Evolutionary conservation across 1,140 invertebrate species (phyloP).

Genomic region (Brachionus asplanchnoidis): DNA sequence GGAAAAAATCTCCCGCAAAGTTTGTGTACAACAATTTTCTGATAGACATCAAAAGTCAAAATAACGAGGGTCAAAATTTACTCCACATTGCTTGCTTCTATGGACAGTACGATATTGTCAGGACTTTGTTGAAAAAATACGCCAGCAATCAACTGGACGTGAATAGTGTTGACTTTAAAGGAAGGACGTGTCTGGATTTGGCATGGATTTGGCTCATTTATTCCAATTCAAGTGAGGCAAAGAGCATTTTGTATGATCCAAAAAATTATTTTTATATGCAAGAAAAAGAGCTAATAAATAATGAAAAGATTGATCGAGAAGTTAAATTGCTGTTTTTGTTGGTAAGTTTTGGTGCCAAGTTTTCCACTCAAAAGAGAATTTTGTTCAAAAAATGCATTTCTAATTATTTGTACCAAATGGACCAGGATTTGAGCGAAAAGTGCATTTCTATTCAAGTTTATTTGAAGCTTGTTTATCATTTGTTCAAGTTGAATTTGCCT

Average conservation of each 20-base stretch:
- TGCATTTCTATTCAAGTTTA: slow-evolving; percentile 7
- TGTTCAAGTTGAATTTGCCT: slow-evolving; percentile 8
- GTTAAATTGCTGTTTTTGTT: slow-evolving; percentile 1
- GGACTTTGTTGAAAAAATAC: not conserved
- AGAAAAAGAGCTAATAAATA: not conserved
- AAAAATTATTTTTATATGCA: slow-evolving; percentile 25
- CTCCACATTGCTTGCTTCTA: slow-evolving; percentile 20
- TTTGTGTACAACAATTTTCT: slow-evolving; percentile 21
- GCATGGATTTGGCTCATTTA: slow-evolving; percentile 5
- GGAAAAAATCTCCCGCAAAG: not conserved
- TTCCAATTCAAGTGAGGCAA: not conserved
- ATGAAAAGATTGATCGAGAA: not conserved
- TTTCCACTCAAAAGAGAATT: not conserved
- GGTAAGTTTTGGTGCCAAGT: slow-evolving; percentile 30
- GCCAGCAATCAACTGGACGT: slow-evolving; percentile 28
- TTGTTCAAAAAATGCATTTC: not conserved
- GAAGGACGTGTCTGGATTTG: slow-evolving; percentile 2
- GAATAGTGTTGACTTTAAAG: slow-evolving; percentile 1
- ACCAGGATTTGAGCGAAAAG: not conserved
- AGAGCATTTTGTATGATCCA: slow-evolving; percentile 12
- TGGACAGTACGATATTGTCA: slow-evolving; percentile 4
- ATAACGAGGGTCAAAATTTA: slow-evolving; percentile 18
- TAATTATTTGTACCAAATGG: not conserved
- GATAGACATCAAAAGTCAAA: slow-evolving; percentile 17
- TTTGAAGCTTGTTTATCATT: not conserved